A percentile compares a stretch with the other conserved stretches of the same genome.
Conservation (phyloP, 2,113 vertebrate genomes). For the Bettongia penicillata region DNA sequence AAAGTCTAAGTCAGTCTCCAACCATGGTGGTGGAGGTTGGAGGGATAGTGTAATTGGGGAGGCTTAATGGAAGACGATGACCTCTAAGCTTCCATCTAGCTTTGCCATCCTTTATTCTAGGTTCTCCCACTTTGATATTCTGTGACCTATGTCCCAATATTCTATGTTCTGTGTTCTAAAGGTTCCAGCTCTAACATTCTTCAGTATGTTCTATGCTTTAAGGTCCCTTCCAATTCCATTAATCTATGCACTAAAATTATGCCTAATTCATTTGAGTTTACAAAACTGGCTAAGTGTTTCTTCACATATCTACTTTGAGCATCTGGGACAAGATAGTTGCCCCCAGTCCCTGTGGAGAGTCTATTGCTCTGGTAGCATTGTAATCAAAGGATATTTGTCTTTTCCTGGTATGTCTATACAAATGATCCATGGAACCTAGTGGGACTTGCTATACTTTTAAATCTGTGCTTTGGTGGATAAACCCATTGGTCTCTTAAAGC, state of each 20-base stretch:
- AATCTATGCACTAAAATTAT: not conserved
- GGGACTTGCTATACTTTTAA: not conserved
- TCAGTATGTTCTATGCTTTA: too few species aligned
- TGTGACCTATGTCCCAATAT: not conserved
- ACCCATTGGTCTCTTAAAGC: not conserved
- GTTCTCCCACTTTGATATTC: not conserved
- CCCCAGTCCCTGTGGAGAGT: not conserved
- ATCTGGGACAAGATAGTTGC: not conserved
- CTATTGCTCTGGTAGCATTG: not conserved
- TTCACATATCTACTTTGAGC: not conserved
- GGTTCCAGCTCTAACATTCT: not conserved
- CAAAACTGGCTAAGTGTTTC: not conserved
- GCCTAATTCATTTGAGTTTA: not conserved
- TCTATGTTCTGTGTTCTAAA: not conserved
- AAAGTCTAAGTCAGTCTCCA: not conserved
- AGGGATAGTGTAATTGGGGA: not conserved
- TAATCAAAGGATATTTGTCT: not conserved
- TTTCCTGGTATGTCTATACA: not conserved
- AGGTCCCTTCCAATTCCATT: too few species aligned
- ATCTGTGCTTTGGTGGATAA: not conserved
- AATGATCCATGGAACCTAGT: not conserved
- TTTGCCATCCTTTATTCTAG: not conserved
- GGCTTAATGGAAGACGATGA: not conserved
- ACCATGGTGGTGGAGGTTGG: fast-evolving
- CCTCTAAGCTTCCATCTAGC: not conserved